Base-by-base conservation (phyloP, 92 coral and sea anemone genomes). In the Actinernus sp. region DNA sequence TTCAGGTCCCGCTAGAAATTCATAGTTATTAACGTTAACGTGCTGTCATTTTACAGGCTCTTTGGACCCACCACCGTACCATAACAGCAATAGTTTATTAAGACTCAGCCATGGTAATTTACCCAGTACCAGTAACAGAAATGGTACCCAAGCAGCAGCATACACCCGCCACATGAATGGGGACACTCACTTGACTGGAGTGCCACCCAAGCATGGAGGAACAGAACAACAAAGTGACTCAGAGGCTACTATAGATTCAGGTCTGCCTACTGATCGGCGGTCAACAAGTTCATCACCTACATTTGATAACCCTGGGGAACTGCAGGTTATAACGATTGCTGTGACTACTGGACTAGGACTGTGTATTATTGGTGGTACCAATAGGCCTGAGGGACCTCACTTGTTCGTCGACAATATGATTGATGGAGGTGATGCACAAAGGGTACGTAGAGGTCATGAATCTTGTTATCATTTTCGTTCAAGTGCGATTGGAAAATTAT, bases 331-430 rank as follows among this genome's bases (percentile, higher is more conserved):
- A 19, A 60, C 56, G 62, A 84, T 95, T 26, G 82, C 85, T 25
- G 36, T 86, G 47, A 52, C 77, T 28, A 87, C 79, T 11, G 99
- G 99, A 4, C 76, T 95, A 54, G 99, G 99, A 5, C 58, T 95
- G 71, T 91, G 99, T 73, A 65, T 91, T 41, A 84, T 89, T 7
- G 99, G 99, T 4, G 99, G 99, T 4, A 87, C 92, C 31, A 95
- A 95, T 60, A 81, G 93, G 50, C 58, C 97, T 16, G 99, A 95
- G 43, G 99, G 99, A 27, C 99, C 97, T 5, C 91, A 77, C 77
- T 76, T 95, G 25, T 84, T 66, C 44, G 81, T 95, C 20, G 93
- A 91, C 55, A 88, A 88, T 41, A 70, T 95, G 44, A 92, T 87
- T 28, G 92, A 82, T 31, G 99, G 99, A 37, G 93, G 99, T 26